Conservation (phyloP, 1,140 invertebrate genomes). For the Bemisia tabaci region DNA sequence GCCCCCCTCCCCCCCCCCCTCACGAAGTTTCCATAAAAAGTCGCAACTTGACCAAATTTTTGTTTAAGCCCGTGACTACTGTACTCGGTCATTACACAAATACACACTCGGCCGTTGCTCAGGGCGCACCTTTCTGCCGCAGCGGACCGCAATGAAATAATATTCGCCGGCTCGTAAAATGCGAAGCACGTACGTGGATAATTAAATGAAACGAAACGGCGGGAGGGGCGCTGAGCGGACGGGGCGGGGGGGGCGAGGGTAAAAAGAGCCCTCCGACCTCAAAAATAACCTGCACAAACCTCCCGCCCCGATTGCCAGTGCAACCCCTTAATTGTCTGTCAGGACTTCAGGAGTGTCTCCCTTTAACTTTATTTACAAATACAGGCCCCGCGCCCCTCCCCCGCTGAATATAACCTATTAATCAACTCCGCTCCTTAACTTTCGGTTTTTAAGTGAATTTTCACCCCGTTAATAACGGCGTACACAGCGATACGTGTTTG, state of each 20-base stretch:
- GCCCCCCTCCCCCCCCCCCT: too few relatives aligned
- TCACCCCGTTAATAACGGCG: too few relatives aligned
- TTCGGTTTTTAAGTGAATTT: background rate
- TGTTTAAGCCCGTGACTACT: too few relatives aligned
- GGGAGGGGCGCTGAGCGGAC: background rate
- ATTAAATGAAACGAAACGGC: background rate
- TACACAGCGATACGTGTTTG: too few relatives aligned
- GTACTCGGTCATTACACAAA: too few relatives aligned
- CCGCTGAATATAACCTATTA: background rate
- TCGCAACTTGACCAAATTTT: too few relatives aligned
- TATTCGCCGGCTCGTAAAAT: background rate
- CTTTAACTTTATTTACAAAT: background rate
- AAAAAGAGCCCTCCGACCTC: background rate
- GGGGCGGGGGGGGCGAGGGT: background rate
- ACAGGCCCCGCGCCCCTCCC: background rate
- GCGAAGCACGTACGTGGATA: background rate
- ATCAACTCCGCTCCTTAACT: background rate
- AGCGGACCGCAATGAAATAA: background rate
- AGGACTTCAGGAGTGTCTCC: background rate
- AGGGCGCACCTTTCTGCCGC: background rate
- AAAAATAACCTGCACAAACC: background rate
- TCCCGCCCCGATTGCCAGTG: background rate
- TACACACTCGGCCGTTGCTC: too few relatives aligned
- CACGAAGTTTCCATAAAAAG: too few relatives aligned
- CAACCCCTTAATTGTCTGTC: background rate